Evolutionary conservation across 1,140 invertebrate species (phyloP).

Genomic region (Tetragonula clypearis): DNA sequence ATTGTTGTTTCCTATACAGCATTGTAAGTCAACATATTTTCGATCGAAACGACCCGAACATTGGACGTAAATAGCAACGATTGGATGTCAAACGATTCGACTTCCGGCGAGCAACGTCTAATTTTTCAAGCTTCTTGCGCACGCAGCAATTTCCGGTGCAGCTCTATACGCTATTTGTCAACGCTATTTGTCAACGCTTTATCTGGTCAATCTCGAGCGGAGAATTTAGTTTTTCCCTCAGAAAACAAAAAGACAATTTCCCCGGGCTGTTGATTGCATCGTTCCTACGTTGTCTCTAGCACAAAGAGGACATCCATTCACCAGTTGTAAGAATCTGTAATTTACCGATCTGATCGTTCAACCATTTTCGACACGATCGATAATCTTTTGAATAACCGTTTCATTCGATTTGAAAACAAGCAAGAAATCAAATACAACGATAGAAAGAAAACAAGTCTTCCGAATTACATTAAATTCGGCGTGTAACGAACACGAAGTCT

Average conservation of each 20-base stretch:
- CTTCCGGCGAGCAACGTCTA: constrained; percentile 8
- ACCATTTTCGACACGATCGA: neutral
- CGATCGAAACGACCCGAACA: too few species aligned
- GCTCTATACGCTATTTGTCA: too few species aligned
- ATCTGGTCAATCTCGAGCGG: constrained; percentile 2
- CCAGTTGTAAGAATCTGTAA: neutral
- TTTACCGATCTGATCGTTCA: neutral
- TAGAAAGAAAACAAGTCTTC: neutral
- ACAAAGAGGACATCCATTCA: too few species aligned
- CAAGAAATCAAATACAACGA: neutral
- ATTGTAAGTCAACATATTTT: neutral
- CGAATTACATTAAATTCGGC: neutral
- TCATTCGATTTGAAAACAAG: neutral
- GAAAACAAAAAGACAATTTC: neutral
- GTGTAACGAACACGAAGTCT: too few species aligned
- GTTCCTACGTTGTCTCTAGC: neutral
- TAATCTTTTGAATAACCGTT: neutral
- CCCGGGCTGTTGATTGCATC: neutral
- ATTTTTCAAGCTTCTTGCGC: constrained; percentile 24
- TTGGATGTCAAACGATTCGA: neutral
- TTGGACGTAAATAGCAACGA: neutral
- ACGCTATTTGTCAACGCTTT: constrained; percentile 20
- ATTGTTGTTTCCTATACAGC: neutral
- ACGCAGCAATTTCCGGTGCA: constrained; percentile 15
- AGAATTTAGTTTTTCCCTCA: neutral